These are phyloP conservation scores for Misgurnus mizolepis DNA, from an alignment of 2,113 vertebrate species.

Conservation along the genomic window DNA sequence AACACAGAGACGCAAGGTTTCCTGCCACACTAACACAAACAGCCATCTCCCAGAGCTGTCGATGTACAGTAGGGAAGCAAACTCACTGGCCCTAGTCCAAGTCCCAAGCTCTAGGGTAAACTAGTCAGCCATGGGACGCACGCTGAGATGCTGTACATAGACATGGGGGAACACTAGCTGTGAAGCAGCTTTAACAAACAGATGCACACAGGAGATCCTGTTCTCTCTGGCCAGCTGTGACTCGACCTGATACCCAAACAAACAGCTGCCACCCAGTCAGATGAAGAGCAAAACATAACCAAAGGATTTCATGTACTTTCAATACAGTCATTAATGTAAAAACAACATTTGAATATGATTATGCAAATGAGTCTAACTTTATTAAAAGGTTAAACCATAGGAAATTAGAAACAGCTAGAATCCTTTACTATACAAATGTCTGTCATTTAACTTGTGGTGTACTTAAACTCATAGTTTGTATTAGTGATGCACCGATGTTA, in stretches of 20 bases:
- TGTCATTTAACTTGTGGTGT: too few relatives aligned
- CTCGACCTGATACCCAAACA: background rate
- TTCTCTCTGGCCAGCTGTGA: slow-evolving; percentile 11
- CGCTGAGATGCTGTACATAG: background rate
- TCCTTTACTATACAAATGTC: too few relatives aligned
- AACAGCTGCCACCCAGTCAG: background rate
- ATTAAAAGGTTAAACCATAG: too few relatives aligned
- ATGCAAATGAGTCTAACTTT: too few relatives aligned
- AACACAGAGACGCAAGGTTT: background rate
- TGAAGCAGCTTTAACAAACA: background rate
- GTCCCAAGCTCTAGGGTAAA: background rate
- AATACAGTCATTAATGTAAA: background rate
- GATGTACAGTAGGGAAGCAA: slow-evolving; percentile 15
- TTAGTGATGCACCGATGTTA: too few relatives aligned
- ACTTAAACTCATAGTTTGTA: too few relatives aligned
- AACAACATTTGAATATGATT: background rate
- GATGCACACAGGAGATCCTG: slow-evolving; percentile 5
- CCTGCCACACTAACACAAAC: slow-evolving; percentile 14
- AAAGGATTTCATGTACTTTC: background rate
- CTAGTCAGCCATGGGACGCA: background rate
- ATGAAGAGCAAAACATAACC: background rate
- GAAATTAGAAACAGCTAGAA: too few relatives aligned
- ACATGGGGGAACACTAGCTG: background rate
- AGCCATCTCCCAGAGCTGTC: slow-evolving; percentile 10
- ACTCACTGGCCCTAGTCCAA: slow-evolving; percentile 12